Evolutionary conservation across 2,113 vertebrate species (phyloP).

Genomic region (Atractosteus spatula): DNA sequence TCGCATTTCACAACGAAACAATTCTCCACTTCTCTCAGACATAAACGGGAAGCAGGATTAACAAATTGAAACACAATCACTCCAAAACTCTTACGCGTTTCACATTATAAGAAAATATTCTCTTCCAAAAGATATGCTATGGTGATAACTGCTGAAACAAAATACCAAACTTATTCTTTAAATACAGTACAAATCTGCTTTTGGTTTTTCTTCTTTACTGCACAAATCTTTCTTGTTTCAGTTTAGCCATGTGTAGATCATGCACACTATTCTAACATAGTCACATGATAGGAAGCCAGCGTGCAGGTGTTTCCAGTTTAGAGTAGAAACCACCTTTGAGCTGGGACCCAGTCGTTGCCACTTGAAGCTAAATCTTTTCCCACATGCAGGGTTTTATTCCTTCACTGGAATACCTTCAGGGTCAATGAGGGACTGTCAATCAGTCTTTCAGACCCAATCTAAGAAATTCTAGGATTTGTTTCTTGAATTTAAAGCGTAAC

Average conservation of each 20-base stretch:
- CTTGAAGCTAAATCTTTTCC: constrained; percentile 51
- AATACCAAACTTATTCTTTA: background rate
- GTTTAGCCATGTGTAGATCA: no score
- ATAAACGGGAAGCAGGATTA: no score
- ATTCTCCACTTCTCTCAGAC: constrained; percentile 1
- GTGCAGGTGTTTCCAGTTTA: constrained; percentile 9
- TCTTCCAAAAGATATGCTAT: no score
- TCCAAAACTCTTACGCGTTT: no score
- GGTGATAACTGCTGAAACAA: no score
- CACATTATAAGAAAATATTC: no score
- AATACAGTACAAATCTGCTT: background rate
- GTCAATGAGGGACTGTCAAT: constrained; percentile 22
- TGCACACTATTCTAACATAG: background rate
- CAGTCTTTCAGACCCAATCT: constrained; percentile 53
- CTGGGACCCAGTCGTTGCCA: background rate
- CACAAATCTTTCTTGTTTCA: background rate
- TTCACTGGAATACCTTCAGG: constrained; percentile 32
- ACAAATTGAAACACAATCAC: no score
- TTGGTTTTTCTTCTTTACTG: background rate
- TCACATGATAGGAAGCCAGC: background rate
- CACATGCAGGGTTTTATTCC: constrained; percentile 39
- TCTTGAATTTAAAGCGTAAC: constrained; percentile 51
- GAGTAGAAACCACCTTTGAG: background rate
- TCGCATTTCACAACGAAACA: constrained; percentile 1
- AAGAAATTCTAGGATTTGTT: constrained; percentile 66